Base-by-base conservation (phyloP, 2,888 invertebrate species). In the Athalia circularis region DNA sequence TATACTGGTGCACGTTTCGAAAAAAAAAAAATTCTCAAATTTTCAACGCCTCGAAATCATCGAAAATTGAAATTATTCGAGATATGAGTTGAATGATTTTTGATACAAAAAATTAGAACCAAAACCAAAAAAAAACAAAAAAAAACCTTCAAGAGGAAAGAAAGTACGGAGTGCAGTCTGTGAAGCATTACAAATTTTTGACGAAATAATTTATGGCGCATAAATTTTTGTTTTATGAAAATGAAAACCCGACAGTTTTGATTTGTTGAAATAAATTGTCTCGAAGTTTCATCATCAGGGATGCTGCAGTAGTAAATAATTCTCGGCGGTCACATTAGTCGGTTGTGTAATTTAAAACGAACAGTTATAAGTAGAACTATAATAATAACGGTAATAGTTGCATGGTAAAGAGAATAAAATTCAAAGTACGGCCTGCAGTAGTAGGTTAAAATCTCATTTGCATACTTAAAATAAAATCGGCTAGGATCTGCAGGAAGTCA, bases 381-480 rank as follows among this genome's bases (percentile, higher is more conserved):
- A 29, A 29, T 29, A 29, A 29, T 29, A 29, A 29, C 29, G 29
- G 29, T 29, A 29, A 29, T 29, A 29, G 29, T 29, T 29, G 29
- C 29, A 29, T 9, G 52, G 68, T 52, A 54, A n/a, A 15, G 64
- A 43, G 43, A 64, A 15, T 29, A 54, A 52, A 29, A 29, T 29
- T 29, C 29, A 29, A 29, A 29, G 29, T 29, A 29, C 29, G 0
- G 29, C 29, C 29, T 29, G 29, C 29, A 29, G 29, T 29, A 29
- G 68, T 11, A 50, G 68, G 13, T 68, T 68, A 68, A 68, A 68
- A 68, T 68, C 68, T 68, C 52, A 68, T 68, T 68, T 68, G 54
- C 68, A 68, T 68, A 68, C 50, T 68, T 68, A 68, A 68, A 68
- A 68, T 43, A 52, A 68, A 68, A 68, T 68, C 68, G 29, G 54